Evolutionary conservation across 2,888 invertebrate species (phyloP), one percentile per base, ranked within the genome.

Genomic region (Apodemia hepburni): DNA sequence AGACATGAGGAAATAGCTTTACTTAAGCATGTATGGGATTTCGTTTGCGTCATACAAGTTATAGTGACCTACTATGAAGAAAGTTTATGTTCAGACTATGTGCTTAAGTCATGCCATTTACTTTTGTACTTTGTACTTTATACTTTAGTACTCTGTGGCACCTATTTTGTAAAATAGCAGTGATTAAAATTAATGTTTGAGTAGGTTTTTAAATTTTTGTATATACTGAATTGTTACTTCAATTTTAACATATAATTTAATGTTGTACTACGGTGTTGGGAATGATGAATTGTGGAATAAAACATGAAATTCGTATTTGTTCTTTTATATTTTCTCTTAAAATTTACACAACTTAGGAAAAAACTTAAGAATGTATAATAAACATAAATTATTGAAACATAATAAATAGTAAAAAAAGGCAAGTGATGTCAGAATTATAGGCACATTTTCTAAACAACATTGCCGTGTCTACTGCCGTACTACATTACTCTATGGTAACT

Each of bases 401-500:
- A 87, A 89, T 88, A 88, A 89, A 87, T 84, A 86, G 74, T 78
- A 72, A 73, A 70, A 38, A 78, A 79, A 82, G 87, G 89, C 87
- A 88, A 88, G 88, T 84, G 72, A 72, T 71, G 68, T 72, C 70
- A 70, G 61, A 66, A 61, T 66, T 66, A 64, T 67, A 68, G 70
- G 68, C 67, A 71, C 65, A 68, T 66, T 64, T 63, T 67, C 59
- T 69, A 65, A 67, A 66, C 59, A 67, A 70, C 66, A 65, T 67
- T 68, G 71, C 70, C 71, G n/a, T 51, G 45, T 61, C 57, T 58
- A 68, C 59, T 65, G 67, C 65, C 67, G 66, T 62, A 54, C 59
- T 38, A 65, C 63, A 81, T 83, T 82, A 85, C 74, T 76, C 83
- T 88, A 90, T 89, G 91, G 91, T 91, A 91, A 91, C 91, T 89